Evolutionary conservation across 1,140 invertebrate genomes (phyloP).

Genomic region (Aphelenchoides fujianensis): DNA sequence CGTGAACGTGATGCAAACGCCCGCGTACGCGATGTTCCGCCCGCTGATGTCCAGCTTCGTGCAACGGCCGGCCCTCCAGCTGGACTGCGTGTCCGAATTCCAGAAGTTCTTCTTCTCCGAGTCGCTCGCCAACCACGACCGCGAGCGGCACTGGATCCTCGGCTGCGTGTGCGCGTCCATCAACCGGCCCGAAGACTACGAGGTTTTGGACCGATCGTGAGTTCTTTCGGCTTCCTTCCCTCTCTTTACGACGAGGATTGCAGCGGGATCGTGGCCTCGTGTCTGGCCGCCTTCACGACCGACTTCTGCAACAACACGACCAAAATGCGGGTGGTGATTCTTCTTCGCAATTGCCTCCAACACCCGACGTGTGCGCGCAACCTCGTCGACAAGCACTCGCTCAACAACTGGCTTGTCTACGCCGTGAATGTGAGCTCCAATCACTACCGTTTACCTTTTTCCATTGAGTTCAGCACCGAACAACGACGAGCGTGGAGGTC

Average conservation of each 20-base stretch:
- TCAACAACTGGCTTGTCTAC: neutral
- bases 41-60: neutral
- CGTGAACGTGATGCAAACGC: neutral
- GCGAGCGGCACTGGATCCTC: neutral
- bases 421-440: neutral
- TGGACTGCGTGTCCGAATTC: neutral
- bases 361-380: neutral
- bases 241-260: neutral
- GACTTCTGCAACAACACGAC: neutral
- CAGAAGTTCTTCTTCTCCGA: conserved; percentile 4
- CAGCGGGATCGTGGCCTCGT: neutral
- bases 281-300: conserved; percentile 2
- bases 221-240: neutral
- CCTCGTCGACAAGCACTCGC: neutral
- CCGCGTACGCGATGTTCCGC: neutral
- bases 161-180: neutral
- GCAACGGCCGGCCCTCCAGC: neutral
- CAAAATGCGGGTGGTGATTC: neutral
- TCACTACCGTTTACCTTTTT: neutral
- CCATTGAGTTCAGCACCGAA: neutral
- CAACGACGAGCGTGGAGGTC: neutral
- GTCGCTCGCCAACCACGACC: neutral
- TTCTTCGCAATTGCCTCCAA: neutral
- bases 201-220: neutral
- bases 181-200: neutral